Evolutionary conservation across 2,797 vertebrate species (phyloP), one percentile per base, ranked within the genome.

Genomic region (Eupleurogrammus muticus): DNA sequence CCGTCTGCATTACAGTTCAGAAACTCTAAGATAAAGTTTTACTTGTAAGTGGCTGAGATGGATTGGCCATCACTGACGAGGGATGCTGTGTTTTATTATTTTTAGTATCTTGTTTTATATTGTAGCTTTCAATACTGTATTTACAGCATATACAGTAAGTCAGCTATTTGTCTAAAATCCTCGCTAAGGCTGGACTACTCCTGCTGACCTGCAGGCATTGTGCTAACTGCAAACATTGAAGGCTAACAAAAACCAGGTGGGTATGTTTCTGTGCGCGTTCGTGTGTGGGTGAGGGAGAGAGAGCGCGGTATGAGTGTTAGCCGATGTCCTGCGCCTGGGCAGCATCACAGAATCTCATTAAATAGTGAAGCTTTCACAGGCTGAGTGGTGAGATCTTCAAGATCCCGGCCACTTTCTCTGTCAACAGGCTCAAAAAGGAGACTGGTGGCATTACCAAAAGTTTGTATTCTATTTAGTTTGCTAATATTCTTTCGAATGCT

Each of bases 341-440:
- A 89, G 77, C 81, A 75, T 93, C 90, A 92, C 80, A 81, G 77
- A 81, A 83, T 90, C 86, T 83, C 90, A 90, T 92, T 92, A 92
- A 92, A 89, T 57, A 72, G 80, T 90, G 83, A 91, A 82, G 85
- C 90, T 92, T 92, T 91, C 89, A 91, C 87, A 84, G 89, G 81
- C 90, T 90, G 90, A 92, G 82, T 78, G 77, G 81, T 85, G 90
- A 92, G 70, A 87, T 79, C 85, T 88, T 91, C 89, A 91, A 91
- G 88, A 90, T 81, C 81, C 84, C 79, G 71, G 73, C 77, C 73
- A 82, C 72, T 86, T 85, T 83, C 70, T 82, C 85, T 55, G 85
- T 80, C 55, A 19, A 63, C 71, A 5, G 68, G 63, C 70, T 59
- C 9, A 20, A 79, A 66, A 73, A 47, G n/a, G 61, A 32, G 56